Evolutionary conservation across 2,113 vertebrate species (phyloP).

Genomic region (Gobius niger): DNA sequence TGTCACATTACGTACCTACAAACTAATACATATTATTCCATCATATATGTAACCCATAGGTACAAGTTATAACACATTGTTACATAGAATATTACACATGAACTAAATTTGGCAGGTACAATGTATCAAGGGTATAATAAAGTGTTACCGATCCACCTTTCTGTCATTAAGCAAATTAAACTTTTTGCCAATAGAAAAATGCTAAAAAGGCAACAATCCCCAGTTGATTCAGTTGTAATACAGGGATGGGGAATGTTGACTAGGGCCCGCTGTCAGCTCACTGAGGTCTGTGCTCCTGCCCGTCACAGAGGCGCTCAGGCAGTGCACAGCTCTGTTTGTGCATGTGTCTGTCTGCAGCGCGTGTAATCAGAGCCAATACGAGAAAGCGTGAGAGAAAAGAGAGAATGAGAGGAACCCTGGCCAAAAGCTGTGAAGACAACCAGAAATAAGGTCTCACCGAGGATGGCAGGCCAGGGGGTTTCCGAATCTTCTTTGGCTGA

Average conservation of each 20-base stretch:
- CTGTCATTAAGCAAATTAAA: no score
- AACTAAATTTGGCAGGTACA: no score
- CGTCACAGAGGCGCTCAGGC: conserved; percentile 64
- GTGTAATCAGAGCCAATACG: conserved; percentile 9
- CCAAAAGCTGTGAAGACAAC: conserved; percentile 44
- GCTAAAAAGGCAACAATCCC: neutral
- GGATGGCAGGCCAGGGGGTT: conserved; percentile 96
- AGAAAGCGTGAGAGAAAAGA: conserved; percentile 5
- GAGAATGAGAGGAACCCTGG: conserved; percentile 21
- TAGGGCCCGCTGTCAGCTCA: conserved; percentile 53
- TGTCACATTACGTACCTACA: no score
- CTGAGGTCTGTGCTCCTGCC: conserved; percentile 55
- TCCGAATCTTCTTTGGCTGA: conserved; percentile 97
- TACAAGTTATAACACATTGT: no score
- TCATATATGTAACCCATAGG: no score
- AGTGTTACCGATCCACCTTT: no score
- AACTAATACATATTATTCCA: no score
- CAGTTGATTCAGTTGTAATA: neutral
- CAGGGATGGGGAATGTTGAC: conserved; percentile 34
- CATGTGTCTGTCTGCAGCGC: conserved; percentile 9
- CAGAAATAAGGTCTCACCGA: conserved; percentile 84
- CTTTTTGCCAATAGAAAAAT: neutral
- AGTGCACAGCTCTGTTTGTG: conserved; percentile 31
- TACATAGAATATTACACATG: no score
- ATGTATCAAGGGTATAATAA: no score